Percentiles rank a stretch among this genome's conserved stretches.
Evolutionary conservation across 2,888 invertebrate species (phyloP).

Genomic region (Phymatocera aterrima): DNA sequence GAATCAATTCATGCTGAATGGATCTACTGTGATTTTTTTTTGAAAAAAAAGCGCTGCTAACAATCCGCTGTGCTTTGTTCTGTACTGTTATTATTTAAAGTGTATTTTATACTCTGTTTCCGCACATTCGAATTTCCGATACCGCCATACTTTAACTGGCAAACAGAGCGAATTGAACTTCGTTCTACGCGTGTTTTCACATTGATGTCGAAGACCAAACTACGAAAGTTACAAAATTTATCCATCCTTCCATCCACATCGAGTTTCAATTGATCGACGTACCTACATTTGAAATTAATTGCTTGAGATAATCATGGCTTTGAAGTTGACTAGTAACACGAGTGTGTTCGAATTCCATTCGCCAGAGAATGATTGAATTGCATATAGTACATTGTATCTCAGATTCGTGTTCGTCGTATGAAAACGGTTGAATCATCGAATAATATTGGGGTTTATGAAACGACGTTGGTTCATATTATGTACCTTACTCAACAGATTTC

Average conservation of each 20-base stretch:
- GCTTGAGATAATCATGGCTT: no score
- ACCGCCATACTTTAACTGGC: background rate
- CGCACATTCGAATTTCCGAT: background rate
- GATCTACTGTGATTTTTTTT: background rate
- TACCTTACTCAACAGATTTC: background rate
- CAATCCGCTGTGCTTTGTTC: background rate
- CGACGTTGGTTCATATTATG: background rate
- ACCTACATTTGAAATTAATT: no score
- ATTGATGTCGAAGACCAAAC: background rate
- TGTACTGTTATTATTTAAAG: background rate
- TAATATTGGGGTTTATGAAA: background rate
- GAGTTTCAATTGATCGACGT: no score
- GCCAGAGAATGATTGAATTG: background rate
- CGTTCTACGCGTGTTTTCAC: background rate
- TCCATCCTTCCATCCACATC: no score
- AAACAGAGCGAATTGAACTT: background rate
- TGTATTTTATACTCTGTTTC: background rate
- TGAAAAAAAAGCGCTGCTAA: background rate
- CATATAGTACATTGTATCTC: background rate
- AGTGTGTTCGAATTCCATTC: no score
- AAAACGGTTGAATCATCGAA: conserved; percentile 11
- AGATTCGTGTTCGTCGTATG: no score
- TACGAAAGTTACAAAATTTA: background rate
- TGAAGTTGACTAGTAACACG: no score
- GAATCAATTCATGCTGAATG: background rate